Base-by-base conservation (phyloP, 2,888 invertebrate species). In the Geophilus truncorum region DNA sequence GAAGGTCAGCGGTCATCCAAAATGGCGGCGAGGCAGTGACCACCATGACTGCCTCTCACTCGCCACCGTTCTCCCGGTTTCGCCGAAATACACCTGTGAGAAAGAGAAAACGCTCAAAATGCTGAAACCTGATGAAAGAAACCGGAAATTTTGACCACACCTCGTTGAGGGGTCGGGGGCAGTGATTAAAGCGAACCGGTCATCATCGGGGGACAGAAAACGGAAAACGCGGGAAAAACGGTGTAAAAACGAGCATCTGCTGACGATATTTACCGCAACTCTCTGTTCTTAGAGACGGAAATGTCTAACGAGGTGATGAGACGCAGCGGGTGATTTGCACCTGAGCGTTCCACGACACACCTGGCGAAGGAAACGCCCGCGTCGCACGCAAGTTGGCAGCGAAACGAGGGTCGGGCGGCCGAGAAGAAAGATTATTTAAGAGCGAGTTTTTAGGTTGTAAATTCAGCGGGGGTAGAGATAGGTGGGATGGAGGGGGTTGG, bases 331-430 rank as follows among this genome's bases (percentile, higher is more conserved):
- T 57, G 57, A 57, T 18, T 57, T 57, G 57, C 57, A 57, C 57
- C 57, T 57, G 57, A 57, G 18, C 18, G 18, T 21, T 18, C 23
- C 23, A 21, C 5, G 57, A 57, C 57, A 57, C 57, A 57, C 57
- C 57, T 57, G 57, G 57, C 18, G 57, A 57, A 57, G 57, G 57
- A 57, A 57, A 57, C 57, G 57, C 57, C 57, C 57, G 57, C 57
- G 57, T 57, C n/a, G 57, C 57, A 57, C 57, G 57, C 57, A 57
- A 57, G 23, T 7, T 15, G 36, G 12, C n/a, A n/a, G 36, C 36
- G 36, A 40, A 40, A 40, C 9, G 36, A 40, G 36, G 36, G 12
- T 40, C 36, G 36, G 36, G 10, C 36, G 15, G 36, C 12, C 12
- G 15, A 12, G 36, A 15, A 9, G 15, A 40, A 40, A 40, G 36